These are phyloP conservation scores for Callithrix jacchus DNA, from an alignment of 2,113 vertebrate species.

Conservation along the genomic window DNA sequence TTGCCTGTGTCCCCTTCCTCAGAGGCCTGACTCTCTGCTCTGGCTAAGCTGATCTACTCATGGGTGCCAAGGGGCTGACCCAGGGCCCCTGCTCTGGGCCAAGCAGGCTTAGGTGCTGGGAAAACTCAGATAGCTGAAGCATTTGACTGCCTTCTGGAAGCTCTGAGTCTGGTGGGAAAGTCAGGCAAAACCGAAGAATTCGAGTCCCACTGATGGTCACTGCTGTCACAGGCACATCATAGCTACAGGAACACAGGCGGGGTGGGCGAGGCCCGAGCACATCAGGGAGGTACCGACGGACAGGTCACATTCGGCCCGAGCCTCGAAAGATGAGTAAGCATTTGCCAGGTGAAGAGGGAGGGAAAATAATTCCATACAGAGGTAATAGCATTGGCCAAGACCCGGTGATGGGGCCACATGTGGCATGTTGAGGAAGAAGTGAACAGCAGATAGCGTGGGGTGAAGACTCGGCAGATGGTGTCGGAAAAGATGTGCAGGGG, in stretches of 20 bases:
- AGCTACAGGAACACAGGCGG: neutral
- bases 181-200: neutral
- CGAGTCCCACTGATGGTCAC: neutral
- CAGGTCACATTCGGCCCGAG: neutral
- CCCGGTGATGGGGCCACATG: neutral
- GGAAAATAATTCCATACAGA: neutral
- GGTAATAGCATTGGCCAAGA: neutral
- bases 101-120: neutral
- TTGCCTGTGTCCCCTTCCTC: neutral
- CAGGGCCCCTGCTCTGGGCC: neutral
- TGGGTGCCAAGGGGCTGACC: neutral
- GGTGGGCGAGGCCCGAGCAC: neutral
- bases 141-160: neutral
- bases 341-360: neutral
- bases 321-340: neutral
- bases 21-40: neutral
- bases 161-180: neutral
- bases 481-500: neutral
- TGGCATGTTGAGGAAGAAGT: neutral
- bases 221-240: no score
- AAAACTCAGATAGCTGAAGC: no score
- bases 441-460: neutral
- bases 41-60: rapidly evolving
- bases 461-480: neutral
- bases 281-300: neutral